Conservation (phyloP, 2,888 invertebrate genomes). For the Rhagonycha fulva region DNA sequence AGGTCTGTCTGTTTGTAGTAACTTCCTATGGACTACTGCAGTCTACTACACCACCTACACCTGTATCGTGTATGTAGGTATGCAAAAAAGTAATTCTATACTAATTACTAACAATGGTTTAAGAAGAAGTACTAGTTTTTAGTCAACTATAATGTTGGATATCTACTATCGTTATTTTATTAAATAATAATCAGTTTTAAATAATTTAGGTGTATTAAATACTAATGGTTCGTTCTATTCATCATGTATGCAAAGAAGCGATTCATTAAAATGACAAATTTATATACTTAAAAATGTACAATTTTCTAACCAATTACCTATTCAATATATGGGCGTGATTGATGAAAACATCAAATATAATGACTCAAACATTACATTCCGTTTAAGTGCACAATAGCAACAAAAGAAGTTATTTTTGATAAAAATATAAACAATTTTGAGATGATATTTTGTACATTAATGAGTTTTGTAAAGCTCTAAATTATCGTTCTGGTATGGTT, state of each 20-base stretch:
- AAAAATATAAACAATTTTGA: neutral
- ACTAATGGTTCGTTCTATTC: neutral
- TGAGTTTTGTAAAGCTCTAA: neutral
- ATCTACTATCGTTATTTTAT: no score
- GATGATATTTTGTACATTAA: neutral
- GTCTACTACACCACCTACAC: no score
- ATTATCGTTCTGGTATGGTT: neutral
- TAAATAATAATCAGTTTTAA: no score
- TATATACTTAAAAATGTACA: neutral
- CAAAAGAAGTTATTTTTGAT: neutral
- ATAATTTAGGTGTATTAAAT: no score
- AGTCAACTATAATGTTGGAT: no score
- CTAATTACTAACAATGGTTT: no score
- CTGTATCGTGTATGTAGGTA: no score
- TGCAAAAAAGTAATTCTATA: no score
- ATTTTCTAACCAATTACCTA: neutral
- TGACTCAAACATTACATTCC: neutral
- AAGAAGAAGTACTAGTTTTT: no score
- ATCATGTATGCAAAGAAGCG: neutral
- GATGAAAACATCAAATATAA: neutral
- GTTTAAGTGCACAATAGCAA: neutral
- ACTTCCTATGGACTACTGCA: no score
- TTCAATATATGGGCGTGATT: neutral
- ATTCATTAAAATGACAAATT: neutral
- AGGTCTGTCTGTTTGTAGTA: no score